These are phyloP conservation scores for Corythornis vintsioides DNA, from an alignment of 2,113 vertebrate genomes.

Conservation along the genomic window DNA sequence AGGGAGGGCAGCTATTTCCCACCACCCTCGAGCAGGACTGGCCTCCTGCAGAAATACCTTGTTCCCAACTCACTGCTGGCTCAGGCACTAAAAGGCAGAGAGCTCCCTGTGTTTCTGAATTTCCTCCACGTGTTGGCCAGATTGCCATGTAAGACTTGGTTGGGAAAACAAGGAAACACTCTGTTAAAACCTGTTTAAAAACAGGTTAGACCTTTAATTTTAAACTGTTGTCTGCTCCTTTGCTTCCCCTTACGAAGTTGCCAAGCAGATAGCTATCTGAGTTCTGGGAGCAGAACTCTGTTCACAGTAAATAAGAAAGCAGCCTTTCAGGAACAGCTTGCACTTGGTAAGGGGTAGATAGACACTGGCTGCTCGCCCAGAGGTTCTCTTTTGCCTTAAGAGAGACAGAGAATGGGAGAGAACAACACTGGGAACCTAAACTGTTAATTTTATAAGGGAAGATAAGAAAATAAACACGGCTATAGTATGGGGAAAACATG, in stretches of 20 bases:
- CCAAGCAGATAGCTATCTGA: background rate
- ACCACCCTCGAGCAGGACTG: background rate
- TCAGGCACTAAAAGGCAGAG: background rate
- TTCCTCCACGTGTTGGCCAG: background rate
- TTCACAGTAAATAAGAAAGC: slow-evolving; percentile 25
- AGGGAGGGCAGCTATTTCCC: background rate
- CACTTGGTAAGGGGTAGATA: slow-evolving; percentile 1
- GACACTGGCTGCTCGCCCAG: background rate
- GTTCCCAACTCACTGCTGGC: background rate
- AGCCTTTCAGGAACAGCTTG: slow-evolving; percentile 34
- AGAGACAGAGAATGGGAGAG: background rate
- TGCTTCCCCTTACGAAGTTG: background rate
- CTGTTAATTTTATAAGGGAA: background rate
- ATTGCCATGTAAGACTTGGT: background rate
- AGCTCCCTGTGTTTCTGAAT: background rate
- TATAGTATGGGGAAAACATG: background rate
- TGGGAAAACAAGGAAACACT: slow-evolving; percentile 3
- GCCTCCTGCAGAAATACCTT: background rate
- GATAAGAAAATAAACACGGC: background rate
- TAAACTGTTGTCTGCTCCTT: background rate
- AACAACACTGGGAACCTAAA: background rate
- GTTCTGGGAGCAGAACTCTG: background rate
- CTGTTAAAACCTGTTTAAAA: background rate
- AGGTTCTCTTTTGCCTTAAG: background rate
- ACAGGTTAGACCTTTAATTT: slow-evolving; percentile 18